Evolutionary conservation across 2,888 invertebrate species (phyloP), one percentile per base, ranked within the genome.

Genomic region (Brenthis hecate): DNA sequence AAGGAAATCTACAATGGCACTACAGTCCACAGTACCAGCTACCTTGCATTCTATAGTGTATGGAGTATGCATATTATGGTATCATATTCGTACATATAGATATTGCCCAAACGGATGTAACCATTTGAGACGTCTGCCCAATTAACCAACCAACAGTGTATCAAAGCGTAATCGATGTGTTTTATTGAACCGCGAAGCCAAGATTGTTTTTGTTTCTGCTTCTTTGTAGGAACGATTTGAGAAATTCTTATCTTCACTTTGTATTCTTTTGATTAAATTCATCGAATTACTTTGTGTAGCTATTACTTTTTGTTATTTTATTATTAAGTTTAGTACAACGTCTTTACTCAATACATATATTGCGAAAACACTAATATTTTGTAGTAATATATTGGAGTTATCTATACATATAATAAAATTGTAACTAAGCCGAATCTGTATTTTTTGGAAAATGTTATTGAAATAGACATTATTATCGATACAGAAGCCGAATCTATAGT

Each of bases 61-160:
- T 28, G 28, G 28, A 4, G 28, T 28, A 28, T 28, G 28, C 28
- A 28, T 28, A n/a, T n/a, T 23, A 60, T 19, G 19, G 36, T 62
- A 62, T 43, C 32, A 53, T 62, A 62, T 43, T 53, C 8, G 32
- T 36, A 36, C 53, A 64, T 66, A 64, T 63, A 66, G 68, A 66
- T 79, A 78, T 81, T 84, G 82, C 81, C 47, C 83, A 84, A 83
- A 81, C 91, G 89, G 91, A 92, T 87, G 88, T 82, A 81, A 76
- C 82, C 89, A 81, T 89, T 91, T 89, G 87, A 87, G 86, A 84
- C 80, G 81, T 85, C 81, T 78, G 77, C 77, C 83, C 85, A 85
- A 89, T 91, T 87, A 89, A 83, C 82, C 81, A 82, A 83, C 79
- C 75, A 79, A 80, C 79, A 79, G 76, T 71, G 64, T 72, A 76